Percentiles rank a stretch among this genome's conserved stretches.
Evolutionary conservation across 2,797 vertebrate species (phyloP).

Genomic region (Manis pentadactyla): DNA sequence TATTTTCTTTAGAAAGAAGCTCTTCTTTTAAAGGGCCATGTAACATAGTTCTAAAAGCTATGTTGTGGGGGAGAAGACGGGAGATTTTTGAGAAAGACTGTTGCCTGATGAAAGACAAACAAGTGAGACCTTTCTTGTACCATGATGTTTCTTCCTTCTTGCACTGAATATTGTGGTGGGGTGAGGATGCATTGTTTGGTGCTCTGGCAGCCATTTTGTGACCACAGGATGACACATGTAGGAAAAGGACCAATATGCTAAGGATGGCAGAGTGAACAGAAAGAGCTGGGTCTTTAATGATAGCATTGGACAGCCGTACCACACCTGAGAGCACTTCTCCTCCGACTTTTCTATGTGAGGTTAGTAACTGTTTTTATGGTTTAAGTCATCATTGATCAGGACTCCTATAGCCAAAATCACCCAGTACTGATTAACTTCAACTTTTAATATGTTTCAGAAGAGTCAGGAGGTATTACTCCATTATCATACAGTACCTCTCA

Average conservation of each 20-base stretch:
- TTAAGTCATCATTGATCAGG: neutral
- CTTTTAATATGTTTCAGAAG: neutral
- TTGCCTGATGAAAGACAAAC: neutral
- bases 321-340: neutral
- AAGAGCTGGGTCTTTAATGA: neutral
- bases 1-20: no score
- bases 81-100: neutral
- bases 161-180: neutral
- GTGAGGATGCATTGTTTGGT: neutral
- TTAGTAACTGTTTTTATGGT: neutral
- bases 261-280: neutral
- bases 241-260: neutral
- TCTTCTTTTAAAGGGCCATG: no score
- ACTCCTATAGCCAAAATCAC: neutral
- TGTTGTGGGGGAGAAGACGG: no score
- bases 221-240: neutral
- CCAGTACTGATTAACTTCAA: neutral
- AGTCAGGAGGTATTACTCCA: neutral
- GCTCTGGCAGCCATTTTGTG: neutral
- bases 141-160: neutral
- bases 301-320: neutral
- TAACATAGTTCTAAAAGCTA: neutral
- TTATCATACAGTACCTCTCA: neutral
- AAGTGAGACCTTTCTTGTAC: neutral
- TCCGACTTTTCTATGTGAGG: neutral